A percentile compares a stretch with the other conserved stretches of the same genome.
Conservation (phyloP, 2,797 vertebrate species). For the Stomatorhinus walkeri region DNA sequence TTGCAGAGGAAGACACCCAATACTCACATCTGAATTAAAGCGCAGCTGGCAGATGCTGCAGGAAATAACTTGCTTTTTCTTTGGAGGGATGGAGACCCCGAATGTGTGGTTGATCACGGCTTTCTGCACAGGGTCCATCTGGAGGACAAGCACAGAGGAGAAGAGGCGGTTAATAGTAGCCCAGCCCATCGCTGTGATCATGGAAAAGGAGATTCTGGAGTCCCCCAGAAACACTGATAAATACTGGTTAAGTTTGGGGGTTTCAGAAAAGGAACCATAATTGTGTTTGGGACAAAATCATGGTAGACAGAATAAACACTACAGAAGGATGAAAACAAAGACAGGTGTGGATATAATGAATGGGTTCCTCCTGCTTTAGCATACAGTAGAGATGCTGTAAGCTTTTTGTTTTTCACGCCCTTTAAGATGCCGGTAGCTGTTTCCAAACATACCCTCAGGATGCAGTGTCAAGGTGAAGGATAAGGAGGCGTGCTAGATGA, state of each 20-base stretch:
- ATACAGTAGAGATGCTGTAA: not conserved
- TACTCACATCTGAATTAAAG: conserved; percentile 95
- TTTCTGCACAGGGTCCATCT: conserved; percentile 99
- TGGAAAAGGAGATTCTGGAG: not conserved
- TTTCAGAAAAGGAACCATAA: not conserved
- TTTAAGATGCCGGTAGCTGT: not conserved
- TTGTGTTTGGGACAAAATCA: not conserved
- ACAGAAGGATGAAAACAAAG: not conserved
- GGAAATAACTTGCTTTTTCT: conserved; percentile 90
- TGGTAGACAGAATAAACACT: not conserved
- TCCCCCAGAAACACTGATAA: not conserved
- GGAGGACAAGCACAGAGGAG: conserved; percentile 42
- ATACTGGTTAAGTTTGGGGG: conserved; percentile 19
- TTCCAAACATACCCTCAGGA: not conserved
- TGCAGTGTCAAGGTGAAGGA: not conserved
- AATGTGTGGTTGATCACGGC: conserved; percentile 98
- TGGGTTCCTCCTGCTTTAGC: not conserved
- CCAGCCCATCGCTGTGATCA: not conserved
- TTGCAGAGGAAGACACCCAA: conserved; percentile 3
- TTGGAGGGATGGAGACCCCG: conserved; percentile 84
- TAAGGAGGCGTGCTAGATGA: not conserved
- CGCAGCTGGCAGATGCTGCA: conserved; percentile 92
- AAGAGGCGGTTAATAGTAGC: conserved; percentile 11
- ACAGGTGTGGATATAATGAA: not conserved
- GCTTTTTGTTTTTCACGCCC: not conserved